Evolutionary conservation across 1,140 invertebrate species (phyloP).

Genomic region (Drosophila aff.): DNA sequence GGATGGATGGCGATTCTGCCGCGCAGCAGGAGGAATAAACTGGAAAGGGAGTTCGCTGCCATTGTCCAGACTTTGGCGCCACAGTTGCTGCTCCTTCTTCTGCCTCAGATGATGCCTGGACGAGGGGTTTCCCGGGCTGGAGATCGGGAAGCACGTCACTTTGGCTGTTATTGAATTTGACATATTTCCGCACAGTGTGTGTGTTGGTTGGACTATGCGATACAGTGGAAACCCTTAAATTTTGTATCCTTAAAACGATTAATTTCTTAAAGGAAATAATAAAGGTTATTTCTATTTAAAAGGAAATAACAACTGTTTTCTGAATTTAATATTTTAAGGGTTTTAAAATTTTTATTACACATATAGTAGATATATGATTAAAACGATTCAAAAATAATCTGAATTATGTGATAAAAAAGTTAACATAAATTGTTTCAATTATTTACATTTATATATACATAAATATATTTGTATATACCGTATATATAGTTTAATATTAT

Average conservation of each 20-base stretch:
- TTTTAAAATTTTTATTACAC: no score
- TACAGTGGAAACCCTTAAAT: slow-evolving; percentile 4
- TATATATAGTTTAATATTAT: no score
- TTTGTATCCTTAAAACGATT: not conserved
- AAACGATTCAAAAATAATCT: no score
- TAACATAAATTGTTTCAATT: no score
- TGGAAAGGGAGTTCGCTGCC: slow-evolving; percentile 25
- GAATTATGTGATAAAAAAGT: no score
- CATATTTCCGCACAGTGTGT: slow-evolving; percentile 54
- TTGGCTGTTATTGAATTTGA: slow-evolving; percentile 76
- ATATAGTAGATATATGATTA: no score
- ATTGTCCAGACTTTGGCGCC: slow-evolving; percentile 73
- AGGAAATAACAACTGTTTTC: no score
- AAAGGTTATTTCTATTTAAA: not conserved
- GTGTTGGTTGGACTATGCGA: slow-evolving; percentile 10
- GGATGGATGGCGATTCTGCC: slow-evolving; percentile 25
- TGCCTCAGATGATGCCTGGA: slow-evolving; percentile 10
- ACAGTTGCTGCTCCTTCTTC: slow-evolving; percentile 38
- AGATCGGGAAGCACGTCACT: slow-evolving; percentile 56
- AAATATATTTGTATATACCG: no score
- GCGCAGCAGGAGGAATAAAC: slow-evolving; percentile 4
- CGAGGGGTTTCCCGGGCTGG: not conserved
- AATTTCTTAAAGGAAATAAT: not conserved
- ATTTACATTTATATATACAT: no score
- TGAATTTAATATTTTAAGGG: no score